Evolutionary conservation across 1,140 invertebrate species (phyloP).

Genomic region (Aphaenogaster floridana): DNA sequence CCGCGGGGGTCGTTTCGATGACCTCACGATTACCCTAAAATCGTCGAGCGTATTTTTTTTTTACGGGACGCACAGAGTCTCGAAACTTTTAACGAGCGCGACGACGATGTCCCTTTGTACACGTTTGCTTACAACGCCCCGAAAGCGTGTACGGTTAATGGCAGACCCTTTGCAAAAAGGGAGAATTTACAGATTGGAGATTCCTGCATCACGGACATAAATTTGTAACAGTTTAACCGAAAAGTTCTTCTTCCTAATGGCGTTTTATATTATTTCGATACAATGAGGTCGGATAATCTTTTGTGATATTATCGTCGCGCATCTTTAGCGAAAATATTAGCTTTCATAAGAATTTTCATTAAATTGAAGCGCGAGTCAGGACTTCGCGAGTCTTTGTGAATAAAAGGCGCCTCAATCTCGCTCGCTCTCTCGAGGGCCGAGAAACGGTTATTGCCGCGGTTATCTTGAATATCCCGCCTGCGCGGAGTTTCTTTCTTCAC

Average conservation of each 20-base stretch:
- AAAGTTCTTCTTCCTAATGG: neutral
- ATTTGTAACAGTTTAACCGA: neutral
- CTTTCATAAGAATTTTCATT: constrained; percentile 64
- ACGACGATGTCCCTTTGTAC: neutral
- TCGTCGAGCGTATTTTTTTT: constrained; percentile 51
- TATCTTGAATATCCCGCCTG: constrained; percentile 70
- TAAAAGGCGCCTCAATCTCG: constrained; percentile 71
- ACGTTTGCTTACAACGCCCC: neutral
- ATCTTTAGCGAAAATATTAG: constrained; percentile 15
- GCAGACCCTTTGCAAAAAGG: neutral
- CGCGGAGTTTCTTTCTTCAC: constrained; percentile 60
- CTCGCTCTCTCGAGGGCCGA: constrained; percentile 67
- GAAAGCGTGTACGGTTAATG: constrained; percentile 3
- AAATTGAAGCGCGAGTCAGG: constrained; percentile 26
- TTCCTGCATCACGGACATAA: neutral
- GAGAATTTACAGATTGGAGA: neutral
- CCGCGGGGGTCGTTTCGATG: constrained; percentile 2
- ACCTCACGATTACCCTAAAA: constrained; percentile 24
- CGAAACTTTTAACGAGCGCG: constrained; percentile 64
- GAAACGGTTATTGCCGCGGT: constrained; percentile 71
- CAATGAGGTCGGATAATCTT: neutral
- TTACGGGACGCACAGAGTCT: constrained; percentile 2
- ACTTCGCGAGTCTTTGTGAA: constrained; percentile 41
- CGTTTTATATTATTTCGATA: constrained; percentile 14
- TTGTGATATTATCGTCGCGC: neutral